These are phyloP conservation scores for Brachynemurus nebulosus DNA, from an alignment of 2,888 invertebrate species.

Conservation along the genomic window DNA sequence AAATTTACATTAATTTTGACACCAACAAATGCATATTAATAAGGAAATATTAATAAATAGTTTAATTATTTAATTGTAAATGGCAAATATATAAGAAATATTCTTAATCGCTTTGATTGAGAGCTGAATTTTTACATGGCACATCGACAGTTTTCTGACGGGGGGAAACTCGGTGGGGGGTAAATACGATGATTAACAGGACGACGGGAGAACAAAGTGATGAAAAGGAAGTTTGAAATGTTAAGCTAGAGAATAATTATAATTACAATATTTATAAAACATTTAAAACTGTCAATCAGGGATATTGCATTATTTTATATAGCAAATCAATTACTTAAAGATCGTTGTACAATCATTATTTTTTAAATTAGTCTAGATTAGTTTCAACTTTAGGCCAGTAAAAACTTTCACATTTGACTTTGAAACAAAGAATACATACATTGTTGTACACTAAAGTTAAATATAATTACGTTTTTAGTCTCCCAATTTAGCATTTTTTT, in stretches of 20 bases:
- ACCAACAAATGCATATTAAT: neutral
- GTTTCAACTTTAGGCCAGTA: slow-evolving; percentile 34
- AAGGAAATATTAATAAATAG: slow-evolving; percentile 2
- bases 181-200: no score
- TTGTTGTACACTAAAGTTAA: no score
- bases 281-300: slow-evolving; percentile 18
- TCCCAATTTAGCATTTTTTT: no score
- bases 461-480: no score
- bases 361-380: slow-evolving; percentile 33
- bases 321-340: slow-evolving; percentile 27
- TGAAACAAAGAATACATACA: no score
- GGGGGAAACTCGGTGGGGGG: no score
- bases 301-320: slow-evolving; percentile 19
- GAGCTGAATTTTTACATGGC: slow-evolving; percentile 2
- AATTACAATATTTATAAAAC: slow-evolving; percentile 26
- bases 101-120: neutral
- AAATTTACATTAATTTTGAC: neutral
- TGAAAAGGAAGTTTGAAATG: no score
- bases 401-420: no score
- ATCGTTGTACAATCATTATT: slow-evolving; percentile 33
- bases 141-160: slow-evolving; percentile 1
- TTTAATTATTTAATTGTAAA: slow-evolving; percentile 1
- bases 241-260: no score
- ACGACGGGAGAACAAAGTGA: no score
- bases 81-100: slow-evolving; percentile 2